phyloP scores from a whole-genome alignment of 2,888 invertebrate species.

The Euclidia mi region DNA sequence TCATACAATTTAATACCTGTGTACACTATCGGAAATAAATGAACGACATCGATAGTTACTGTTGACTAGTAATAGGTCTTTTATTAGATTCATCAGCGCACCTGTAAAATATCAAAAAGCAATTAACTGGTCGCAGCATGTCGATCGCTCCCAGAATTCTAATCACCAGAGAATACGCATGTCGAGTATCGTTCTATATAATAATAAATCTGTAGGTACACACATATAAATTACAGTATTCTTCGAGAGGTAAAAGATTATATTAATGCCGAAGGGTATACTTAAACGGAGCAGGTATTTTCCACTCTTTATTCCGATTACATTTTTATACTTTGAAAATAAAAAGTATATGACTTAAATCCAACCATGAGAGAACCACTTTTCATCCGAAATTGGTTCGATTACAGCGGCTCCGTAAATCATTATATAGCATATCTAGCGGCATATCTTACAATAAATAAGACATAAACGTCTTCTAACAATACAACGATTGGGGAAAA shows the following conservation, averaged over 20 bases:
- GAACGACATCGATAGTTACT: conserved; percentile 36
- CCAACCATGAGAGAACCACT: neutral
- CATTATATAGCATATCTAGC: conserved; percentile 1
- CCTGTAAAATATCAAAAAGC: conserved; percentile 55
- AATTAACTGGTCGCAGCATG: conserved; percentile 44
- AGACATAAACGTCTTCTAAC: conserved; percentile 19
- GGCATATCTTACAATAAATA: conserved; percentile 18
- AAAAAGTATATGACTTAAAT: neutral
- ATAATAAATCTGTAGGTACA: neutral
- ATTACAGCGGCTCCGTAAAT: neutral
- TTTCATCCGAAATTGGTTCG: neutral
- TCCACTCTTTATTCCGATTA: neutral
- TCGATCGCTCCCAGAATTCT: conserved; percentile 31
- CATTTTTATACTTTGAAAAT: neutral
- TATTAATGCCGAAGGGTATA: neutral
- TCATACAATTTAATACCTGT: conserved; percentile 28
- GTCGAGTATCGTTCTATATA: too few relatives aligned
- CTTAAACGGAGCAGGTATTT: neutral
- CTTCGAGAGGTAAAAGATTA: neutral
- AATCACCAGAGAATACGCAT: conserved; percentile 16
- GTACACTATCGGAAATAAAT: conserved; percentile 19
- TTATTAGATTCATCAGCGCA: conserved; percentile 54
- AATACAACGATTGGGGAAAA: conserved; percentile 29
- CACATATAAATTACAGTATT: neutral
- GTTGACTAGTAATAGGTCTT: conserved; percentile 24